Base-by-base conservation (phyloP, 2,888 invertebrate genomes). In the Lochmaea crataegi region DNA sequence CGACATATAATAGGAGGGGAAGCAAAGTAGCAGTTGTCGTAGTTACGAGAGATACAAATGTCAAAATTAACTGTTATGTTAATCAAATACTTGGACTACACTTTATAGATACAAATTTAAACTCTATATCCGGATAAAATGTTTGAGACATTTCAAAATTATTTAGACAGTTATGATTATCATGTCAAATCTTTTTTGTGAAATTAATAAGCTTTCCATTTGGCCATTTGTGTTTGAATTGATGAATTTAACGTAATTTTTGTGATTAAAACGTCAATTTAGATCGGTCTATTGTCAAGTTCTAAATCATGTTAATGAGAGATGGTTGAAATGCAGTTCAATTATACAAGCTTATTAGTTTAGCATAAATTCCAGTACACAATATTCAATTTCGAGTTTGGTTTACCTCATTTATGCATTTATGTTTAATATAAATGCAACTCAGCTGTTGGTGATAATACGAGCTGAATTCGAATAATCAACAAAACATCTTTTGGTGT, bases 361-460 rank as follows among this genome's bases (percentile, higher is more conserved):
- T 69, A 63, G 69, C 69, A 69, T 69, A 69, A 69, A 69, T 69
- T 69, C 61, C 69, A 63, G 22, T 41, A 53, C n/a, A 53, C 56
- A 63, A 69, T 69, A 69, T 61, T 69, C 69, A 69, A 69, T 69
- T 69, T 63, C 69, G 63, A 69, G 63, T 63, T 69, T 53, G 63
- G 63, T 69, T 69, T 38, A 63, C 60, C 69, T 69, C 69, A 69
- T 69, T 69, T 69, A 51, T 69, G 69, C 69, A 63, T 69, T 69
- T 69, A 51, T 63, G 69, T 63, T 69, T 69, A 69, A 63, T 69
- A 51, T 51, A 61, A 69, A 69, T 69, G 69, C 69, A 69, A 53
- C 53, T 63, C 53, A 69, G 63, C 69, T 63, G 63, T 63, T 63
- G 63, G 48, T 63, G 56, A 69, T 69, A 69, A 69, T 56, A 63